A percentile compares a stretch with the other conserved stretches of the same genome.
Conservation (phyloP, 2,888 invertebrate genomes). For the Stenolophus ochropezus region DNA sequence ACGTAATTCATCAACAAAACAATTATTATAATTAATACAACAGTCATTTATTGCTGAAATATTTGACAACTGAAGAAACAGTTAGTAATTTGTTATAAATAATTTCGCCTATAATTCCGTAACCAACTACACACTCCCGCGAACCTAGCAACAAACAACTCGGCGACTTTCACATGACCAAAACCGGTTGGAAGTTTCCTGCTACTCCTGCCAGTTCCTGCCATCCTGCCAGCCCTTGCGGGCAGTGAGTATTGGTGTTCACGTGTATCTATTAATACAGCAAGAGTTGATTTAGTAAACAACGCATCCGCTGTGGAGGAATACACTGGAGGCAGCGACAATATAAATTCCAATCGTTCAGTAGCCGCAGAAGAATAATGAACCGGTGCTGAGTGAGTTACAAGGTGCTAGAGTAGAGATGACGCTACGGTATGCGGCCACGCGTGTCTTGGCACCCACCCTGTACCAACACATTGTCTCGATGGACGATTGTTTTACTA, state of each 20-base stretch:
- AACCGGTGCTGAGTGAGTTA: slow-evolving; percentile 56
- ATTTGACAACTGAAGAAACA: background rate
- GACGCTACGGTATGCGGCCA: slow-evolving; percentile 35
- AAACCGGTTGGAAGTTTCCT: background rate
- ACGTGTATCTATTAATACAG: slow-evolving; percentile 54
- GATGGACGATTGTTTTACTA: slow-evolving; percentile 46
- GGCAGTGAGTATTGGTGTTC: background rate
- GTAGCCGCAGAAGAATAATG: slow-evolving; percentile 53
- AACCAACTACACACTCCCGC: background rate
- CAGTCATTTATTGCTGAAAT: too few relatives aligned
- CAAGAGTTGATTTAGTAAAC: slow-evolving; percentile 58
- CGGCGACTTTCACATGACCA: slow-evolving; percentile 35
- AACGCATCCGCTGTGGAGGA: slow-evolving; percentile 53
- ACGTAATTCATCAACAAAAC: too few relatives aligned
- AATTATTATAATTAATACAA: too few relatives aligned
- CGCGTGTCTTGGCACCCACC: slow-evolving; percentile 54
- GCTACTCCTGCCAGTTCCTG: background rate
- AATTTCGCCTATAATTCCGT: background rate
- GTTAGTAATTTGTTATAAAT: background rate
- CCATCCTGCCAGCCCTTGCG: background rate
- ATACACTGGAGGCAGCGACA: slow-evolving; percentile 57
- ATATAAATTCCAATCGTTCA: slow-evolving; percentile 58
- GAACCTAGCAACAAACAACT: background rate
- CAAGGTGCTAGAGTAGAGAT: slow-evolving; percentile 43
- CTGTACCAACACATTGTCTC: slow-evolving; percentile 56